Evolutionary conservation across 2,113 vertebrate species (phyloP), one percentile per base, ranked within the genome.

Genomic region (Seriola rivoliana): DNA sequence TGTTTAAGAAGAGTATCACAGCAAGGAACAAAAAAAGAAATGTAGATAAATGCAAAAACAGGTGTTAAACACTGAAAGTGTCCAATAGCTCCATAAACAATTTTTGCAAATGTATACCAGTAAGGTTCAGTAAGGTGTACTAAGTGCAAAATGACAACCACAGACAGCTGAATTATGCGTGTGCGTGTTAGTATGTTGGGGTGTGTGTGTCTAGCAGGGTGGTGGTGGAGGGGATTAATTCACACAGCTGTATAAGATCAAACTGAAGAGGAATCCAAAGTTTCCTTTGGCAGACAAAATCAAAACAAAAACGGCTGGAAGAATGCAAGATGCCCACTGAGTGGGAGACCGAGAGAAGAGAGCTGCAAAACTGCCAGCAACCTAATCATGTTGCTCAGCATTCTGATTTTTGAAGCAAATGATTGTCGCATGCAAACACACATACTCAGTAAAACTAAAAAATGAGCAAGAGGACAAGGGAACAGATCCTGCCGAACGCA

Each of bases 201-300:
- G 38, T 29, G 44, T 75, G 63, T 32, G 52, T 13, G 3, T 74
- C 38, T 65, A 54, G 54, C 10, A 38, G 21, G 55, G 42, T 46
- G 68, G 40, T 52, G 42, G 36, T 50, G 42, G 63, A 70, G 50
- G 55, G 70, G 79, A 66, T 64, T 73, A 64, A 87, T 82, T 89
- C 81, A 78, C 82, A 90, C 81, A 91, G 85, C 87, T 86, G 87
- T 82, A 86, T 67, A 71, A 84, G 75, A 84, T 84, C 80, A 89
- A 87, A 87, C 88, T 73, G 62, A 64, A 88, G 81, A 88, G 62
- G 78, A 80, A 81, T 91, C 82, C 87, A 92, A 80, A 86, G 83
- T 90, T 90, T 91, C 78, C 75, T 88, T 90, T 93, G 92, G 75
- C 91, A 85, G 79, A 63, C 16, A 11, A 11, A 81, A 87, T 80